Evolutionary conservation across 1,140 invertebrate species (phyloP).

Genomic region (Drosophila yakuba): DNA sequence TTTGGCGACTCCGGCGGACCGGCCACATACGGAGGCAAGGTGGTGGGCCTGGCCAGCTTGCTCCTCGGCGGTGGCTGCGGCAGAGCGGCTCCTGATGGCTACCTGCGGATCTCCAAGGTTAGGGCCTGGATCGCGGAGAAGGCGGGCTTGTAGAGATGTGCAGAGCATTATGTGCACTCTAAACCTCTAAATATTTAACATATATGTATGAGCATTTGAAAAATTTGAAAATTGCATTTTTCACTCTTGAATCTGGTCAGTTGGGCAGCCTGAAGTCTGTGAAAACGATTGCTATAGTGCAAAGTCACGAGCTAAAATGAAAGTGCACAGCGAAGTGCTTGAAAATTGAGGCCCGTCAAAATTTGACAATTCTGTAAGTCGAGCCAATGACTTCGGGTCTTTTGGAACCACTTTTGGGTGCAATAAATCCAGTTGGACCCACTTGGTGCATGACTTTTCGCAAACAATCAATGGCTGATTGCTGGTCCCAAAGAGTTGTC

Average conservation of each 20-base stretch:
- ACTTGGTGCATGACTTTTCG: constrained; percentile 5
- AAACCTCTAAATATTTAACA: not conserved
- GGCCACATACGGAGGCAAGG: constrained; percentile 52
- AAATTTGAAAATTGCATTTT: not conserved
- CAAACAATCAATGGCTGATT: constrained; percentile 31
- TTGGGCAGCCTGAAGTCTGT: no score
- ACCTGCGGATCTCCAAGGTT: constrained; percentile 84
- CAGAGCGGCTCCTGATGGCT: constrained; percentile 86
- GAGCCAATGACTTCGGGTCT: not conserved
- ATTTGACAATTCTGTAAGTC: not conserved
- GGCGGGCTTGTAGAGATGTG: constrained; percentile 1
- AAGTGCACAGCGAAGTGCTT: no score
- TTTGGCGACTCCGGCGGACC: constrained; percentile 79
- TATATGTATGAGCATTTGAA: not conserved
- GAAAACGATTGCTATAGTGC: no score
- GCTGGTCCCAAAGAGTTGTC: constrained; percentile 29
- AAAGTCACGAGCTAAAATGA: no score
- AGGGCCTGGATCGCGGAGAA: constrained; percentile 40
- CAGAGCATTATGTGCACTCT: no score
- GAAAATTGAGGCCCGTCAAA: no score
- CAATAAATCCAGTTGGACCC: not conserved
- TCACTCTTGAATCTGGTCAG: not conserved
- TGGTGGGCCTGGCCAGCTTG: constrained; percentile 73
- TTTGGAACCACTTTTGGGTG: not conserved
- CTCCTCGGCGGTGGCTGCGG: constrained; percentile 59